Base-by-base conservation (phyloP, 2,797 vertebrate genomes). In the Geotrypetes seraphini region DNA sequence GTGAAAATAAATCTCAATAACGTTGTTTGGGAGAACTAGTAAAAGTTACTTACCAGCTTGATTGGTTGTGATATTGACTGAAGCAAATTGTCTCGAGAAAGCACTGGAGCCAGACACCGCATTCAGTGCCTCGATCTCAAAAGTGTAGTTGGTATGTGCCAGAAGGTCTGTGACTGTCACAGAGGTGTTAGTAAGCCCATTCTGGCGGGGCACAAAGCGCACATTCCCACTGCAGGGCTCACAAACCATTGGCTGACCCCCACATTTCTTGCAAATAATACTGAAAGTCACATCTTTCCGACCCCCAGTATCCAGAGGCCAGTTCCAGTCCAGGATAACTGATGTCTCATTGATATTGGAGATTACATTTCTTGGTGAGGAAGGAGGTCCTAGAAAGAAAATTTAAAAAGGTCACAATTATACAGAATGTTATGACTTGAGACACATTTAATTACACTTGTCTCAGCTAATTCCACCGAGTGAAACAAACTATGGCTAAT, bases 331-430 rank as follows among this genome's bases (percentile, higher is more conserved):
- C 60, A 99, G 85, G 69, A 99, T 97, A 3, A 99, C 95, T 0
- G 94, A 99, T 0, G 95, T 99, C 73, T 99, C 95, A 0, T 99
- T 99, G 73, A 99, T 97, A 70, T 90, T 92, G 12, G 95, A 99
- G 69, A 99, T 97, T 52, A 99, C 90, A 3, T 97, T 97, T 37
- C 92, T 82, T 2, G 94, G 94, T 57, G 90, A 83, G 8, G 94
- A 88, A 0, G 95, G 94, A 9, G 95, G 93, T 50, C 91, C 95
- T 97, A 52, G 1, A 47, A 37, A 59, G 31, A 47, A 39, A 63
- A 59, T 66, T 5, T n/a, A 32, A 45, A 53, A 49, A 58, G 16
- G 3, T 39, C n/a, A n/a, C n/a, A n/a, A n/a, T n/a, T n/a, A n/a
- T n/a, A n/a, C n/a, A n/a, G n/a, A n/a, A n/a, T n/a, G n/a, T n/a